Evolutionary conservation across 2,113 vertebrate genomes (phyloP).

Genomic region (Sclerurus mexicanus): DNA sequence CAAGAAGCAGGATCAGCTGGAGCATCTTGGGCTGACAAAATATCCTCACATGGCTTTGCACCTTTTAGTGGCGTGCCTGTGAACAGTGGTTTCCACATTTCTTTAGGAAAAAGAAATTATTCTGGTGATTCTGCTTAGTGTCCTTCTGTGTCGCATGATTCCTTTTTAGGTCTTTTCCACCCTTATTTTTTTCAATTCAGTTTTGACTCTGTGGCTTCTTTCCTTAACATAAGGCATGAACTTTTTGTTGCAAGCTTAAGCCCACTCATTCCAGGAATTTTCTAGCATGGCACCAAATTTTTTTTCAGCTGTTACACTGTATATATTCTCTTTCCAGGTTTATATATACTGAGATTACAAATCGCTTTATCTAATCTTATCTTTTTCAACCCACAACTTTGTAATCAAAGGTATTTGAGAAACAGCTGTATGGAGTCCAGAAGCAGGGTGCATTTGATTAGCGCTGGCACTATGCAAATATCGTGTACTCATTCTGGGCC

Average conservation of each 20-base stretch:
- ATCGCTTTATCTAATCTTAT: background rate
- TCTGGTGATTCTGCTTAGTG: background rate
- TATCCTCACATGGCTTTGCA: background rate
- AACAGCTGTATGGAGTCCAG: background rate
- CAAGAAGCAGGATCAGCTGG: background rate
- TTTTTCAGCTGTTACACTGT: background rate
- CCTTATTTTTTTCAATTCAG: background rate
- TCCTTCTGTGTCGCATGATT: background rate
- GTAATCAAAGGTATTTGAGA: background rate
- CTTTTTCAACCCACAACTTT: background rate
- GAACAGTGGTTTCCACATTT: background rate
- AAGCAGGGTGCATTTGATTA: background rate
- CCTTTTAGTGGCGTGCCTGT: background rate
- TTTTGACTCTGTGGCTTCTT: background rate
- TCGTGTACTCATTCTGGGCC: background rate
- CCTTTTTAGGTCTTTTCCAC: background rate
- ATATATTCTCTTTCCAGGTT: background rate
- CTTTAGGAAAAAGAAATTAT: background rate
- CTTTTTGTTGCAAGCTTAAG: background rate
- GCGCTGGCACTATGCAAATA: background rate
- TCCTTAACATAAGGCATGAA: background rate
- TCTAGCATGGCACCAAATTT: background rate
- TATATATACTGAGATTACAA: background rate
- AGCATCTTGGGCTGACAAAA: background rate
- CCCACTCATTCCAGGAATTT: background rate